These are phyloP conservation scores for Teleiodes luculella DNA, from an alignment of 2,888 invertebrate genomes.

Conservation along the genomic window DNA sequence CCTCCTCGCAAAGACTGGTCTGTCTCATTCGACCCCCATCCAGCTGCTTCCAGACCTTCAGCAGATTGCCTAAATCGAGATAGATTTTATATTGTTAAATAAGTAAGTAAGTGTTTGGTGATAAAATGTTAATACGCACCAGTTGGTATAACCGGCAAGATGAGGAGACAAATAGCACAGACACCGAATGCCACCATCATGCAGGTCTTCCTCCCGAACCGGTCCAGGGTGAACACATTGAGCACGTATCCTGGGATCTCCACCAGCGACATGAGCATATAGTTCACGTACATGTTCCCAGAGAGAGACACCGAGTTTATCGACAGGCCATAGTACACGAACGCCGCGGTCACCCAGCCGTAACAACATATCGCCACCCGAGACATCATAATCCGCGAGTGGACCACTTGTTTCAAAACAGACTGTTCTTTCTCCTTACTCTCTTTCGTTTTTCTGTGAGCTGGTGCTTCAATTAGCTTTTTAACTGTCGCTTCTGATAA, in stretches of 20 bases:
- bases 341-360: conserved; percentile 88
- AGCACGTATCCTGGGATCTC: conserved; percentile 82
- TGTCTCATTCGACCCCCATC: no score
- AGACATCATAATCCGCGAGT: conserved; percentile 70
- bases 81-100: no score
- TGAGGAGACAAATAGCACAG: conserved; percentile 76
- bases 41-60: no score
- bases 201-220: conserved; percentile 77
- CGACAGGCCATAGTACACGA: conserved; percentile 89
- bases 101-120: no score
- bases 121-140: conserved; percentile 53
- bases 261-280: conserved; percentile 81
- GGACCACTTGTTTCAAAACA: conserved; percentile 59
- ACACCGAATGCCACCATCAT: conserved; percentile 77
- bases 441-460: not conserved
- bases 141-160: conserved; percentile 77
- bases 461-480: not conserved
- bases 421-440: conserved; percentile 26
- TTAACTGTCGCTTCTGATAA: conserved; percentile 37
- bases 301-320: conserved; percentile 86
- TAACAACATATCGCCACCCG: conserved; percentile 81
- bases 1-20: no score
- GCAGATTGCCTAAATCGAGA: no score
- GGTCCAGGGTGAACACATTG: conserved; percentile 78
- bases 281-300: conserved; percentile 88